Conservation (phyloP, 2,113 vertebrate species). For the Corvus moneduloides region DNA sequence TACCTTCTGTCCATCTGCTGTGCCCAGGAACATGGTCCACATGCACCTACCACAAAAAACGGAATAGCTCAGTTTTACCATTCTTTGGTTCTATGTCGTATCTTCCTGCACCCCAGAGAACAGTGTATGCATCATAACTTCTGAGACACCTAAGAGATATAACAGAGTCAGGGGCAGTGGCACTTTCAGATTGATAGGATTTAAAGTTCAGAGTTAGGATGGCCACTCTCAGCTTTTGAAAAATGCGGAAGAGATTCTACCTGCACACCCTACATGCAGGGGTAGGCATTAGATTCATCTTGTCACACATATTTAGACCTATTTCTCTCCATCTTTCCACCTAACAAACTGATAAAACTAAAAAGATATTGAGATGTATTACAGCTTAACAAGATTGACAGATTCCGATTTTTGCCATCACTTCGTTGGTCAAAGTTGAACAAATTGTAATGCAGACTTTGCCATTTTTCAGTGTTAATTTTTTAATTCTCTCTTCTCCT, state of each 20-base stretch:
- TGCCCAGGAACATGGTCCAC: accelerated
- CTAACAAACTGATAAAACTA: not conserved
- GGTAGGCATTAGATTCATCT: not conserved
- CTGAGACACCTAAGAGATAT: not conserved
- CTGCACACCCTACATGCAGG: not conserved
- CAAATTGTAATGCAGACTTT: not conserved
- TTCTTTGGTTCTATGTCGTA: not conserved
- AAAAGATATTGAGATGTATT: not conserved
- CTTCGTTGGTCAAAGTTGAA: not conserved
- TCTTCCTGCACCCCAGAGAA: not conserved
- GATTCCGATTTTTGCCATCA: not conserved
- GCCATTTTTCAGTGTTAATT: not conserved
- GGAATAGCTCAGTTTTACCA: not conserved
- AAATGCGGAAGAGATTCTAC: not conserved
- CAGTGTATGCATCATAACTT: not conserved
- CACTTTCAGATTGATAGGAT: not conserved
- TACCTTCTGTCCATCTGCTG: not conserved
- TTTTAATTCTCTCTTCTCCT: not conserved
- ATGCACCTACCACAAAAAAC: not conserved
- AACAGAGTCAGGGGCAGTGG: not conserved
- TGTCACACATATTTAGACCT: not conserved
- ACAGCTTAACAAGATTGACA: not conserved
- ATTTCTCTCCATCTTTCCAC: not conserved
- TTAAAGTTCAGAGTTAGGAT: not conserved
- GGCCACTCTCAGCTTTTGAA: not conserved